Conservation (phyloP, 2,888 invertebrate genomes). For the Lysandra bellargus region DNA sequence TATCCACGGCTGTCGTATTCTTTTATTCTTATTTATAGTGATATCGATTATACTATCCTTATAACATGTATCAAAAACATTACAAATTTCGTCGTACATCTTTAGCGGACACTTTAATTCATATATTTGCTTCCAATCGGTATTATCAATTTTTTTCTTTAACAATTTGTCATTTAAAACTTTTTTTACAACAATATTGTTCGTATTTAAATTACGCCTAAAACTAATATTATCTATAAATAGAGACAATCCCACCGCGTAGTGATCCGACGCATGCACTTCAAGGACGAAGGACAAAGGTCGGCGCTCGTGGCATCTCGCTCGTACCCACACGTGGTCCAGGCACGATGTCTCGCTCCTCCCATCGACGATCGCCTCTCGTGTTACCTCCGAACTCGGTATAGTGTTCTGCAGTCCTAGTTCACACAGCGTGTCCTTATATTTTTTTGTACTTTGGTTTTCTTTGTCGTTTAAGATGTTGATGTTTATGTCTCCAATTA, state of each 20-base stretch:
- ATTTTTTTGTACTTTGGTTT: conserved; percentile 10
- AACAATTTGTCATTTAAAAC: no score
- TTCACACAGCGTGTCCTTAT: conserved; percentile 32
- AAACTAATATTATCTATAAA: background rate
- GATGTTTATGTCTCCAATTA: conserved; percentile 4
- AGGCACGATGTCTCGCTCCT: conserved; percentile 21
- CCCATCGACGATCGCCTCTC: conserved; percentile 30
- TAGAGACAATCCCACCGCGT: conserved; percentile 15
- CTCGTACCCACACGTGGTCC: conserved; percentile 33
- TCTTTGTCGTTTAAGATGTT: background rate
- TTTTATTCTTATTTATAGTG: no score
- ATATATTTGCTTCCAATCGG: no score
- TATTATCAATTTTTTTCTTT: no score
- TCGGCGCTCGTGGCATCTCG: conserved; percentile 13
- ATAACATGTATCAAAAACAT: no score
- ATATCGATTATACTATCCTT: no score
- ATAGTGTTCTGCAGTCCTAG: conserved; percentile 29
- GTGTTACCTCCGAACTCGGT: conserved; percentile 31
- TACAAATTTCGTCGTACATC: no score
- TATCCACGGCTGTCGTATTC: no score
- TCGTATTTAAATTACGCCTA: background rate
- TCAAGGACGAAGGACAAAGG: conserved; percentile 25
- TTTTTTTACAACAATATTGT: no score
- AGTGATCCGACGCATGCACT: conserved; percentile 32
- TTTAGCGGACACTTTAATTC: no score